These are phyloP conservation scores for Nymphicus hollandicus DNA, from an alignment of 2,113 vertebrate genomes.

Conservation along the genomic window DNA sequence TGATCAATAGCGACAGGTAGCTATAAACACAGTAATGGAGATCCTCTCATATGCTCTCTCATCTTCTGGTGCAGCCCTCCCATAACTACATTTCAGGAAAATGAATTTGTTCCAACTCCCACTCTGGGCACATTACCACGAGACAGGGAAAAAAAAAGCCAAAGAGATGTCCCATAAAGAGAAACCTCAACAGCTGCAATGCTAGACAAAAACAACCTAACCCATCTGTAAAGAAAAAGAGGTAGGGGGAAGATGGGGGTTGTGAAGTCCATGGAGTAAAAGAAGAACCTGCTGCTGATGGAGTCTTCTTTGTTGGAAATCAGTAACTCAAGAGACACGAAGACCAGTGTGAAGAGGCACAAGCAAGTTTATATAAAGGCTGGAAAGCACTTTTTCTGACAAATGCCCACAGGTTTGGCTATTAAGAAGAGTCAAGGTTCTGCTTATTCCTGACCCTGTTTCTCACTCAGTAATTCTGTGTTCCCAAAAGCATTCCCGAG, in stretches of 20 bases:
- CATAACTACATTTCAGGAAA: conserved; percentile 46
- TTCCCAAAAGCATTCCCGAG: neutral
- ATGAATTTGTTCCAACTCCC: conserved; percentile 43
- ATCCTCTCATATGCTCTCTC: conserved; percentile 16
- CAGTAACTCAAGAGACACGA: neutral
- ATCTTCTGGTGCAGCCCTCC: neutral
- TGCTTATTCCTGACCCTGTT: neutral
- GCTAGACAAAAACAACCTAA: neutral
- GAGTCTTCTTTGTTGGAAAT: neutral
- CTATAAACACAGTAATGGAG: conserved; percentile 48
- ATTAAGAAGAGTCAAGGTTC: neutral
- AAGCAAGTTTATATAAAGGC: neutral
- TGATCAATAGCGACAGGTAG: conserved; percentile 56
- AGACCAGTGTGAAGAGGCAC: neutral
- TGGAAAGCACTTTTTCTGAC: neutral
- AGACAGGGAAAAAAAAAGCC: neutral
- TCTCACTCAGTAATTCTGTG: neutral
- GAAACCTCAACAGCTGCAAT: neutral
- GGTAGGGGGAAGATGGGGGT: fast-evolving
- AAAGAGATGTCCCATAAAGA: conserved; percentile 1
- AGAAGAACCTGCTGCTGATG: neutral
- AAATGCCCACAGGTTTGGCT: neutral
- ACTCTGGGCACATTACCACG: conserved; percentile 28
- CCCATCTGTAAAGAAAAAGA: neutral
- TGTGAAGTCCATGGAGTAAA: neutral